Evolutionary conservation across 2,113 vertebrate genomes (phyloP).

Genomic region (Megalops atlanticus): DNA sequence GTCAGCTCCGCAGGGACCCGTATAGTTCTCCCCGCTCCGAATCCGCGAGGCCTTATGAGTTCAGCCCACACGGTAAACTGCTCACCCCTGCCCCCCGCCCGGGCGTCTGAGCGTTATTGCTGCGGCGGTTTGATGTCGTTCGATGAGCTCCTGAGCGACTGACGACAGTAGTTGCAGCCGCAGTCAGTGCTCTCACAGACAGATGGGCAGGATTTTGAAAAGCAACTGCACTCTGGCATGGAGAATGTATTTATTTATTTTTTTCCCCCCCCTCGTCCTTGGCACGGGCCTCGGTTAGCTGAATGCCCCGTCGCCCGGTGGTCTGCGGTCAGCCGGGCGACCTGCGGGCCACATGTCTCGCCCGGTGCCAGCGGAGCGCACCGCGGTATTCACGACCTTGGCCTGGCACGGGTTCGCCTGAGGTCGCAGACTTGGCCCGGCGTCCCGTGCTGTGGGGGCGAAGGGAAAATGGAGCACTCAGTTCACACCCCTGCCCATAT

Average conservation of each 20-base stretch:
- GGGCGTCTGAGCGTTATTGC: no score
- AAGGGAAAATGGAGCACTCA: neutral
- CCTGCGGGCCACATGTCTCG: neutral
- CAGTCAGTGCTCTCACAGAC: neutral
- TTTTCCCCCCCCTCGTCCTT: neutral
- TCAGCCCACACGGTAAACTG: no score
- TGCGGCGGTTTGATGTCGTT: neutral
- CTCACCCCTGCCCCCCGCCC: no score
- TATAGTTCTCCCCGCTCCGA: no score
- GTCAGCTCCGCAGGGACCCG: no score
- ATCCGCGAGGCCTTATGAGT: no score
- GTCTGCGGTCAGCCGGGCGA: neutral
- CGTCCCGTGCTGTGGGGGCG: neutral
- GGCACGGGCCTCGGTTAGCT: neutral
- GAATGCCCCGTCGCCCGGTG: no score
- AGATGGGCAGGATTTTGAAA: constrained; percentile 15
- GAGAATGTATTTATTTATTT: no score
- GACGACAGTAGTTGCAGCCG: neutral
- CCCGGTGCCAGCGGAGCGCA: neutral
- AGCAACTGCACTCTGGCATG: neutral
- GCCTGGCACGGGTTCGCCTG: neutral
- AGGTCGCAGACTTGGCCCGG: neutral
- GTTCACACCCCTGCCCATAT: neutral
- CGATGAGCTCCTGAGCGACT: neutral
- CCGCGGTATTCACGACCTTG: neutral